A percentile compares a stretch with the other conserved stretches of the same genome.
These are phyloP conservation scores for Andricus quercusramuli DNA, from an alignment of 2,888 invertebrate genomes.

Conservation along the genomic window DNA sequence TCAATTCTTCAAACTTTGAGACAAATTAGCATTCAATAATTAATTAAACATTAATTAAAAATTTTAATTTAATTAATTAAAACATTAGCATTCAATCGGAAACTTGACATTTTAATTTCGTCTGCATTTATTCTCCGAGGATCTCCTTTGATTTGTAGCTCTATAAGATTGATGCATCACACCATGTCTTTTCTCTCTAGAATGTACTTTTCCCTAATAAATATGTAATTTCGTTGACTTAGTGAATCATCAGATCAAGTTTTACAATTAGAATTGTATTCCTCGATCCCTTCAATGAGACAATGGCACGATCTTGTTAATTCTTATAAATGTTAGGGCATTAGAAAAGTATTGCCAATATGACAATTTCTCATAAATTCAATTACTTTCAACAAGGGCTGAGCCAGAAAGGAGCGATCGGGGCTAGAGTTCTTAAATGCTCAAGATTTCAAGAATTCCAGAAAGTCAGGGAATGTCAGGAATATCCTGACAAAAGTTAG, in stretches of 20 bases:
- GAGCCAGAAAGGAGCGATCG: too few relatives aligned
- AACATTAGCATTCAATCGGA: background rate
- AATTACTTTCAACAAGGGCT: background rate
- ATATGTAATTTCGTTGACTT: conserved; percentile 37
- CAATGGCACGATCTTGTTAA: conserved; percentile 9
- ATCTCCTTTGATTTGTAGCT: conserved; percentile 5
- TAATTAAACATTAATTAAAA: too few relatives aligned
- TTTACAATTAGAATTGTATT: background rate
- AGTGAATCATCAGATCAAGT: conserved; percentile 1
- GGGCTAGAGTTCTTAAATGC: too few relatives aligned
- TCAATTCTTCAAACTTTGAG: background rate
- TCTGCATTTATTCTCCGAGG: background rate
- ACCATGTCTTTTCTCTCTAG: conserved; percentile 16
- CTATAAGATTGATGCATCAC: conserved; percentile 4
- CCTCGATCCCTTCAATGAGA: background rate
- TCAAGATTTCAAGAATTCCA: too few relatives aligned
- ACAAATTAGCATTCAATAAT: too few relatives aligned
- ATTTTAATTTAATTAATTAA: too few relatives aligned
- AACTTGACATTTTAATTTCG: background rate
- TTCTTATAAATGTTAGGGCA: background rate
- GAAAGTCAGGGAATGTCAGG: too few relatives aligned
- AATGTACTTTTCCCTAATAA: background rate
- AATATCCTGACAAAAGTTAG: too few relatives aligned
- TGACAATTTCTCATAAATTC: background rate
- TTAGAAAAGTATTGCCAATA: background rate